phyloP scores from a whole-genome alignment of 1,140 invertebrate species.

The Cecropterus lyciades region DNA sequence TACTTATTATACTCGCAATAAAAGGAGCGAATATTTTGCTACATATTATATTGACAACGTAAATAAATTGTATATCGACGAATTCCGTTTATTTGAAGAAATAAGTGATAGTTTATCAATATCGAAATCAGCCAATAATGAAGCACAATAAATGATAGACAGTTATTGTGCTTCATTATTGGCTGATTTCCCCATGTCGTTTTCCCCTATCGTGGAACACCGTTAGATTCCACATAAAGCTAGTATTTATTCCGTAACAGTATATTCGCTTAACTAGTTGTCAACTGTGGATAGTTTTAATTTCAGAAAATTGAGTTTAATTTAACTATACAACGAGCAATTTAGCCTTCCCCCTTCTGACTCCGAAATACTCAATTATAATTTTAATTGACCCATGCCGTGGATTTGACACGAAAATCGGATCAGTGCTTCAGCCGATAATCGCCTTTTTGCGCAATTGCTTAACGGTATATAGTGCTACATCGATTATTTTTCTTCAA shows the following conservation, averaged over 20 bases:
- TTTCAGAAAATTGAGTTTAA: conserved; percentile 47
- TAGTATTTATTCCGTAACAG: background rate
- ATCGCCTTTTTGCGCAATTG: conserved; percentile 55
- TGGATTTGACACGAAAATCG: conserved; percentile 70
- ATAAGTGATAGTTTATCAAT: too few species aligned
- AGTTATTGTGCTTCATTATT: too few species aligned
- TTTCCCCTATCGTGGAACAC: too few species aligned
- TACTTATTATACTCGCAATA: too few species aligned
- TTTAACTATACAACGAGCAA: conserved; percentile 43
- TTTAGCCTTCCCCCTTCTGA: conserved; percentile 30
- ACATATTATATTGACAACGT: too few species aligned
- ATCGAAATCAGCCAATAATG: too few species aligned
- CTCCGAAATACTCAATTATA: conserved; percentile 70
- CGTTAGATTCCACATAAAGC: background rate
- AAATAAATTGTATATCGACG: too few species aligned
- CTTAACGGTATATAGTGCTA: conserved; percentile 23
- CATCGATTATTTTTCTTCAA: conserved; percentile 3
- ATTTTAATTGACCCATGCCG: conserved; percentile 73
- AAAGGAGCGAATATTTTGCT: too few species aligned
- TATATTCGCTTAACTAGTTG: conserved; percentile 25
- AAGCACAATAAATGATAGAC: too few species aligned
- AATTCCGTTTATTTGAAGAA: too few species aligned
- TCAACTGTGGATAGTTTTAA: conserved; percentile 43
- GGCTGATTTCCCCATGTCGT: too few species aligned
- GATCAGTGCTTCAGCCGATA: conserved; percentile 52